Evolutionary conservation across 2,113 vertebrate genomes (phyloP).

Genomic region (Labeo rohita): DNA sequence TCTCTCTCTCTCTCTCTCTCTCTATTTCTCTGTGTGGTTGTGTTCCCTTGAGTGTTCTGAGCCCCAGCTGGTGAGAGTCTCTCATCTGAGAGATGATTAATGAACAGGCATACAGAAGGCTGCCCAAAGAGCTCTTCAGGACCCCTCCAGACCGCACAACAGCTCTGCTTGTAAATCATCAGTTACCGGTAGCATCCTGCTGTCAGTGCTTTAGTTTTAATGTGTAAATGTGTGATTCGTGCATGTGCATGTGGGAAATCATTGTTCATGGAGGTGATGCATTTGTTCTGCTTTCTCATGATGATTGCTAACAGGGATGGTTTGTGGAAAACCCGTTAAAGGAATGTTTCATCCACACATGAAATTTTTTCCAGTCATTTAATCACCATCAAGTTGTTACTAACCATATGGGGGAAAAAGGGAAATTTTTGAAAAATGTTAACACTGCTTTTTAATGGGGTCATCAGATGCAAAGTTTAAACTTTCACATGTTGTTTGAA

Average conservation of each 20-base stretch:
- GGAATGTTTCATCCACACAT: too few relatives aligned
- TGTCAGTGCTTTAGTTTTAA: constrained; percentile 35
- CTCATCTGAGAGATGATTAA: constrained; percentile 55
- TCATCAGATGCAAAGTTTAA: too few relatives aligned
- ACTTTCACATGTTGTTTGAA: too few relatives aligned
- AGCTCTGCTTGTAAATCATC: constrained; percentile 44
- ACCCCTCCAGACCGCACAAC: constrained; percentile 35
- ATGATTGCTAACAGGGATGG: neutral
- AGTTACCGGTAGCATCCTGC: constrained; percentile 27
- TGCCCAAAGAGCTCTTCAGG: constrained; percentile 37
- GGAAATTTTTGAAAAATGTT: too few relatives aligned
- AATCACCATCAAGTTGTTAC: neutral
- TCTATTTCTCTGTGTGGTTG: constrained; percentile 11
- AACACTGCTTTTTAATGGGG: neutral
- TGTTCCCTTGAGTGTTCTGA: constrained; percentile 34
- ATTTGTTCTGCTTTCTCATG: neutral
- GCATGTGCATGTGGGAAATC: constrained; percentile 26
- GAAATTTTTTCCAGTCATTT: neutral
- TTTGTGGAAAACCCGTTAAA: constrained; percentile 9
- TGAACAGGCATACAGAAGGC: constrained; percentile 45
- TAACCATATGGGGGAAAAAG: neutral
- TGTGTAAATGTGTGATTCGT: constrained; percentile 34
- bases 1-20: neutral
- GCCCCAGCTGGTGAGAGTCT: constrained; percentile 44
- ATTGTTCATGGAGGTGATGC: constrained; percentile 7